A percentile compares a stretch with the other conserved stretches of the same genome.
Conservation (phyloP, 1,140 invertebrate genomes). For the Neodiprion fabricii region DNA sequence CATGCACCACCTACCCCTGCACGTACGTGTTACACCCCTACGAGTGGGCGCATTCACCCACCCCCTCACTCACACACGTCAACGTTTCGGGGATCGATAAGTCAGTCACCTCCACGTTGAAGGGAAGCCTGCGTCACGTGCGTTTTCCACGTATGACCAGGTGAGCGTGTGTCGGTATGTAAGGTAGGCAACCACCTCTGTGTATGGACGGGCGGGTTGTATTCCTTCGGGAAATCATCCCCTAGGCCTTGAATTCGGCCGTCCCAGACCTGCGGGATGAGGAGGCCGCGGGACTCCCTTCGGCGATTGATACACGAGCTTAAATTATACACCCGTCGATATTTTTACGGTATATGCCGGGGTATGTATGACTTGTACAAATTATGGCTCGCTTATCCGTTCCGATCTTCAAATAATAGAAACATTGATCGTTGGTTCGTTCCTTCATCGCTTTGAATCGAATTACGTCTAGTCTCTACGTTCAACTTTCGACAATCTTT, state of each 20-base stretch:
- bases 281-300: slow-evolving; percentile 26
- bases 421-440: no score
- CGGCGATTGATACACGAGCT: slow-evolving; percentile 34
- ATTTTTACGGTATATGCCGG: background rate
- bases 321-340: slow-evolving; percentile 25
- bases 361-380: no score
- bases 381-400: no score
- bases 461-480: no score
- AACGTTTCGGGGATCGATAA: background rate
- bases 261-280: slow-evolving; percentile 7
- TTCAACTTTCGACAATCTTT: no score
- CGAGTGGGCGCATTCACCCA: no score
- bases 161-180: background rate
- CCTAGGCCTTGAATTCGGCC: slow-evolving; percentile 34
- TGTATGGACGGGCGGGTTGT: background rate
- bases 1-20: no score
- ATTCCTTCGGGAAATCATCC: slow-evolving; percentile 46
- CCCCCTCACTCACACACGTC: no score
- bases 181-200: background rate
- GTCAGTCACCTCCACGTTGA: background rate
- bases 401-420: no score
- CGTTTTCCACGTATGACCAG: background rate
- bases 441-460: no score
- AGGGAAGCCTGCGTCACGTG: background rate
- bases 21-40: no score